phyloP scores from a whole-genome alignment of 2,113 vertebrate genomes.

The Phylloscopus whistleri region DNA sequence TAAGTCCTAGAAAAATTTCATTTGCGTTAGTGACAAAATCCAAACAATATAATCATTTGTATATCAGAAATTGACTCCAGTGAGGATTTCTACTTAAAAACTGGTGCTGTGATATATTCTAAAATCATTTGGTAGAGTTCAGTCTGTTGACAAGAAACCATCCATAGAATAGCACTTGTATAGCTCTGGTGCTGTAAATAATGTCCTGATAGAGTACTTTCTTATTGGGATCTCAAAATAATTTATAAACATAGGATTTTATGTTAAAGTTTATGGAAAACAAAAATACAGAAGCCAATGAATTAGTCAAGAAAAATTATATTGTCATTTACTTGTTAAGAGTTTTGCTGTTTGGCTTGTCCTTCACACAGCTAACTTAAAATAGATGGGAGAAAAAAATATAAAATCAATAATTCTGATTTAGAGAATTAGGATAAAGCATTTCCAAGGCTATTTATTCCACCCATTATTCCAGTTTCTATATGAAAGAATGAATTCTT shows the following conservation, averaged over 20 bases:
- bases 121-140: not conserved
- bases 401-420: not conserved
- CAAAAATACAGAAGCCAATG: not conserved
- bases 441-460: not conserved
- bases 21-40: not conserved
- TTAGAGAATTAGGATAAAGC: not conserved
- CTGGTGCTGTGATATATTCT: not conserved
- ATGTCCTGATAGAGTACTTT: not conserved
- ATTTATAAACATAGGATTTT: not conserved
- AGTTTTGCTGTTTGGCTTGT: not conserved
- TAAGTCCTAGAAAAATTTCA: not conserved
- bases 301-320: not conserved
- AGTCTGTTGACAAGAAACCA: not conserved
- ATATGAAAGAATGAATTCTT: not conserved
- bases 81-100: not conserved
- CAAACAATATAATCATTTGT: not conserved
- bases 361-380: not conserved
- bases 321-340: not conserved
- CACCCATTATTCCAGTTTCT: not conserved
- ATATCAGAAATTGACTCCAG: not conserved
- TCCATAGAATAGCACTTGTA: not conserved
- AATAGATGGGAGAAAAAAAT: rapidly evolving
- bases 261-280: not conserved
- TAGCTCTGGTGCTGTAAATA: not conserved
- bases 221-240: not conserved